These are phyloP conservation scores for Condylura cristata DNA, from an alignment of 2,113 vertebrate species.

Conservation along the genomic window DNA sequence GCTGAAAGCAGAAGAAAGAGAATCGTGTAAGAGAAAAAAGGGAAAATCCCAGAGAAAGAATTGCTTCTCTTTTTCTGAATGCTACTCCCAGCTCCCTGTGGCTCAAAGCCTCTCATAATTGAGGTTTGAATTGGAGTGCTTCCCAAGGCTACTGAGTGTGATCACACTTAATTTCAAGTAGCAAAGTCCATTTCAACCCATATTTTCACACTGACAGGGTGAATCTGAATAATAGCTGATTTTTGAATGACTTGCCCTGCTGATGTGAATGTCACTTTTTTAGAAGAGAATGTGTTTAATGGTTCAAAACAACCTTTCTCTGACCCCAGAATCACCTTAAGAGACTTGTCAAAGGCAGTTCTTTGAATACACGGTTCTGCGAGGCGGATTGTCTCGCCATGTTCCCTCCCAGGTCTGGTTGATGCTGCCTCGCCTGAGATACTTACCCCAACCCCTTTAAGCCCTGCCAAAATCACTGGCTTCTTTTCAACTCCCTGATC, in stretches of 20 bases:
- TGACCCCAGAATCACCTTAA: background rate
- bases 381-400: background rate
- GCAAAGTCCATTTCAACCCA: conserved; percentile 66
- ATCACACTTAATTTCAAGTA: conserved; percentile 77
- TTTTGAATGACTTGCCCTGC: background rate
- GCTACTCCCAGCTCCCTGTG: background rate
- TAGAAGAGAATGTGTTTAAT: conserved; percentile 19
- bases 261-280: background rate
- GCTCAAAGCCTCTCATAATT: conserved; percentile 14
- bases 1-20: background rate
- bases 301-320: conserved; percentile 25
- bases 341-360: background rate
- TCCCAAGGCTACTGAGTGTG: conserved; percentile 36
- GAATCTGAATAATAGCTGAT: conserved; percentile 44
- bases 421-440: background rate
- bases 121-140: conserved; percentile 27
- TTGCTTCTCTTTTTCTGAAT: background rate
- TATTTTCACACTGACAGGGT: conserved; percentile 59
- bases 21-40: background rate
- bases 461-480: too few relatives aligned
- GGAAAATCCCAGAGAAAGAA: conserved; percentile 51
- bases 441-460: background rate
- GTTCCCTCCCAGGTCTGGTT: background rate
- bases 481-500: background rate
- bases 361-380: background rate